A percentile compares a stretch with the other conserved stretches of the same genome.
phyloP scores from a whole-genome alignment of 1,140 invertebrate genomes.

The Dermatophagoides farinae region DNA sequence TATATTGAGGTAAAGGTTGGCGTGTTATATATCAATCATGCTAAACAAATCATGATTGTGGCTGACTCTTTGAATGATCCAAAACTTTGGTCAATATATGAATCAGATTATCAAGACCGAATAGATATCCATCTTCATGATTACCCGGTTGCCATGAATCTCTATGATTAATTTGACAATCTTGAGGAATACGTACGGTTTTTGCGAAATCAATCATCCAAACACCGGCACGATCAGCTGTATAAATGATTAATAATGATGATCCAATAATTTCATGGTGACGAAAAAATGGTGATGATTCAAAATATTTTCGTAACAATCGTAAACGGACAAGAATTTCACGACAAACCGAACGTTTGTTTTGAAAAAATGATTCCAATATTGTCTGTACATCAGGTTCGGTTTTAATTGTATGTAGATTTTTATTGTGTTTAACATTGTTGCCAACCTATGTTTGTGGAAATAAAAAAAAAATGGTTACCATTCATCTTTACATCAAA shows the following conservation, averaged over 20 bases:
- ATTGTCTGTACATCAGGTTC: conserved; percentile 52
- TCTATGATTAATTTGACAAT: conserved; percentile 47
- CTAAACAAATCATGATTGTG: background rate
- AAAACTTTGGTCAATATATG: too few species aligned
- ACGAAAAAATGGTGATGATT: conserved; percentile 64
- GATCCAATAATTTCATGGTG: conserved; percentile 83
- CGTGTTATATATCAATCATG: background rate
- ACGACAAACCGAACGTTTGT: conserved; percentile 37
- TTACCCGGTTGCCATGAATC: conserved; percentile 63
- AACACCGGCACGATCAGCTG: conserved; percentile 56
- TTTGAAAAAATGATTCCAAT: conserved; percentile 50
- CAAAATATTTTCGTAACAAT: conserved; percentile 52
- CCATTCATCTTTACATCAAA: background rate
- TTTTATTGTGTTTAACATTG: conserved; percentile 27
- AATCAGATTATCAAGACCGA: conserved; percentile 81
- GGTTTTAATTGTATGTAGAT: conserved; percentile 44
- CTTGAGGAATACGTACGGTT: conserved; percentile 49
- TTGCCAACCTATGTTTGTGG: conserved; percentile 23
- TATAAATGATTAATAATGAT: conserved; percentile 80
- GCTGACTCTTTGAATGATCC: too few species aligned
- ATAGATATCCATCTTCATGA: conserved; percentile 88
- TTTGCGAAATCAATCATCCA: conserved; percentile 96
- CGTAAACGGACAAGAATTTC: conserved; percentile 49
- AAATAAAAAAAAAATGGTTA: conserved; percentile 10
- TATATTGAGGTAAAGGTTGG: background rate